Base-by-base conservation (phyloP, 2,113 vertebrate genomes). In the Pogonocichla stellata region DNA sequence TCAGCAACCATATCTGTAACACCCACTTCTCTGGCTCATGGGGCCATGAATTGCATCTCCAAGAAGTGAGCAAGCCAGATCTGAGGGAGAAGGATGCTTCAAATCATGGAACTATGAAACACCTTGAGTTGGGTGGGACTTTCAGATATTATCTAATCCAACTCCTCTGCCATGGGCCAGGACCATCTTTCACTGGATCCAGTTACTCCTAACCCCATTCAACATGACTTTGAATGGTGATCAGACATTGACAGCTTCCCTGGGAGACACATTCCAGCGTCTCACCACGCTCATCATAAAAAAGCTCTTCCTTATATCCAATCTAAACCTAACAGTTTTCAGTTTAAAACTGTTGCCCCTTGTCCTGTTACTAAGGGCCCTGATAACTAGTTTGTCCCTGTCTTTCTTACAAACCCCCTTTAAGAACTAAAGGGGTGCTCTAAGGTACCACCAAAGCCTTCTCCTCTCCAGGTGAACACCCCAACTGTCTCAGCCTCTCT, bases 401-500 rank as follows among this genome's bases (percentile, higher is more conserved):
- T 26, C 36, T 42, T 58, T 34, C 43, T 43, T 42, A 75, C 18
- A 42, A 34, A 34, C 2, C 6, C 20, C 17, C 16, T 66, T 33
- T 33, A 54, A 17, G n/a, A 19, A 29, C 5, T 25, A 7, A 10
- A 67, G 33, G 12, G 12, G 10, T 28, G 14, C 34, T 34, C 2
- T 45, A 16, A 69, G 12, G 12, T 70, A 28, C 56, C 34, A 25
- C 14, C 3, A 5, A 15, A 65, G 28, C 28, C 22, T 81, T 69
- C 64, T 62, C 19, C 26, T 43, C 60, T 86, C 40, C 60, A 42
- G 10, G 10, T 64, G 58, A 85, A 11, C 24, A 91, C 7, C 1
- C 3, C 23, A 72, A 2, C 7, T 62, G 8, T 53, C 43, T 69
- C 1, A 1, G 51, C 15, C 3, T 53, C 2, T 48, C 64, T 14